These are phyloP conservation scores for Neosilurus mollespiculum DNA, from an alignment of 2,797 vertebrate genomes.

Conservation along the genomic window DNA sequence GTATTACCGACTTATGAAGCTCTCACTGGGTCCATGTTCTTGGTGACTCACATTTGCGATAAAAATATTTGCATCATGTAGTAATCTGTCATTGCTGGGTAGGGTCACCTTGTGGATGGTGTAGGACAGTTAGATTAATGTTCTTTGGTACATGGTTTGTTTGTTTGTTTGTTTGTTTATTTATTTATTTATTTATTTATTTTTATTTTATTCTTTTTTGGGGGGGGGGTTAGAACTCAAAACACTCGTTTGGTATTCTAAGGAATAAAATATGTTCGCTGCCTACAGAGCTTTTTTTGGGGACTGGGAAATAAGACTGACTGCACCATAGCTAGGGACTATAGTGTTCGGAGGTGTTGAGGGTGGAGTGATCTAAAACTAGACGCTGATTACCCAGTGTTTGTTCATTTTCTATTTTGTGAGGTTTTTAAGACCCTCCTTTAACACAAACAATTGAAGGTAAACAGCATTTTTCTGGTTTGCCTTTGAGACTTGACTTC, in stretches of 20 bases:
- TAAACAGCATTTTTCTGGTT: neutral
- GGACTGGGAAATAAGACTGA: conserved; percentile 57
- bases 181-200: too few relatives aligned
- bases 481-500: neutral
- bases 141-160: conserved; percentile 58
- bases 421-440: conserved; percentile 10
- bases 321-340: conserved; percentile 54
- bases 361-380: conserved; percentile 45
- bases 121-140: conserved; percentile 60
- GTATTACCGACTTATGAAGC: conserved; percentile 65
- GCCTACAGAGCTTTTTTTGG: conserved; percentile 30
- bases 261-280: too few relatives aligned
- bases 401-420: conserved; percentile 40
- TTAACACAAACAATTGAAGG: conserved; percentile 45
- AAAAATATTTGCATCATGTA: conserved; percentile 67
- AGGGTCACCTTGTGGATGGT: conserved; percentile 20
- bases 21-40: conserved; percentile 58
- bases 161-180: too few relatives aligned
- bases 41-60: conserved; percentile 58
- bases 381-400: conserved; percentile 54
- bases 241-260: too few relatives aligned
- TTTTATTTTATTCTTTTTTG: too few relatives aligned
- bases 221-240: conserved; percentile 38
- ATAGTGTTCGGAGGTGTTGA: conserved; percentile 24
- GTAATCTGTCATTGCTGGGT: conserved; percentile 60